These are phyloP conservation scores for Tenebrio molitor DNA, from an alignment of 1,140 invertebrate species.

Conservation along the genomic window DNA sequence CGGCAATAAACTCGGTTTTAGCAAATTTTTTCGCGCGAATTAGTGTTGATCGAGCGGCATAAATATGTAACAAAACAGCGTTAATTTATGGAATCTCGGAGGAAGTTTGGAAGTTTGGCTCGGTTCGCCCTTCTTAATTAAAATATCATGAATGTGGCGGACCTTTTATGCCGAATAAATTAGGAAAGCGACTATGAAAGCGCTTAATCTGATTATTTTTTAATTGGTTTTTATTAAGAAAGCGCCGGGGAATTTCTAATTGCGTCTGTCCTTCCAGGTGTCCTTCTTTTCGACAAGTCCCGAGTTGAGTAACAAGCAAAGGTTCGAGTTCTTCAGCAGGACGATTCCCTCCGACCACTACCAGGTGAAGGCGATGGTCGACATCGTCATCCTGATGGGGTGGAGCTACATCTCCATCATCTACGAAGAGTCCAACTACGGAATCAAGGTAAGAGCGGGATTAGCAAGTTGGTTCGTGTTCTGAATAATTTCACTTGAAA, in stretches of 20 bases:
- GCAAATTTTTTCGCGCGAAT: neutral
- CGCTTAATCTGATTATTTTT: constrained; percentile 49
- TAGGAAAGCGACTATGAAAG: constrained; percentile 8
- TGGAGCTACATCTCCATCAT: constrained; percentile 97
- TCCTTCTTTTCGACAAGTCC: constrained; percentile 97
- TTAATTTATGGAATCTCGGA: constrained; percentile 23
- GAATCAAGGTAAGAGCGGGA: constrained; percentile 83
- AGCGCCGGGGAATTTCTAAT: neutral
- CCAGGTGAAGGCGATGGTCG: constrained; percentile 96
- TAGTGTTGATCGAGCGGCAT: constrained; percentile 29
- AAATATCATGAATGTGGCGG: constrained; percentile 27
- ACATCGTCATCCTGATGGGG: constrained; percentile 87
- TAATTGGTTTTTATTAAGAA: constrained; percentile 48
- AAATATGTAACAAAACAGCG: constrained; percentile 39
- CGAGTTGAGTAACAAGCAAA: constrained; percentile 93
- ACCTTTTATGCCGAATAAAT: constrained; percentile 33
- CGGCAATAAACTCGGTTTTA: neutral
- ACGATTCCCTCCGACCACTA: constrained; percentile 96
- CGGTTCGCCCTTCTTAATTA: constrained; percentile 30
- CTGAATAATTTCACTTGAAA: neutral
- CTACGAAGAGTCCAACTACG: constrained; percentile 97
- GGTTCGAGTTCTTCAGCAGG: constrained; percentile 95
- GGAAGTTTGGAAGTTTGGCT: constrained; percentile 18
- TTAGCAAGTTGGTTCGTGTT: neutral
- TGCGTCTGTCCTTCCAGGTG: constrained; percentile 75